Conservation (phyloP, 2,113 vertebrate genomes). For the Lichenostomus cassidix region DNA sequence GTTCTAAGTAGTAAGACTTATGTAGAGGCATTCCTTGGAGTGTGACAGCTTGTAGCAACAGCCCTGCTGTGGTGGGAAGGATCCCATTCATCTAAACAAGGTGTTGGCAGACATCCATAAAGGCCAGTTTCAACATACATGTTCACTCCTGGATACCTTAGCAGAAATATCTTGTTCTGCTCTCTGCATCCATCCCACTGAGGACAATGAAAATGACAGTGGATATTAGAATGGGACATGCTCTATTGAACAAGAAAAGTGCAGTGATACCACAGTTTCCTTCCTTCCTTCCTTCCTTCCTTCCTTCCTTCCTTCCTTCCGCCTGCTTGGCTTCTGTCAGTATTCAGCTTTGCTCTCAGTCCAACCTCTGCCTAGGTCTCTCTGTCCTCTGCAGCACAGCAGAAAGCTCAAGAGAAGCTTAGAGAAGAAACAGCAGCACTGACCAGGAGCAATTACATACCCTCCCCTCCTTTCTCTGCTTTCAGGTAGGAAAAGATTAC, state of each 20-base stretch:
- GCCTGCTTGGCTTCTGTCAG: too few relatives aligned
- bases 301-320: neutral
- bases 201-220: conserved; percentile 3
- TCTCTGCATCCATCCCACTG: neutral
- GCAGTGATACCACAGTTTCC: neutral
- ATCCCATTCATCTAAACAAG: neutral
- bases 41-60: neutral
- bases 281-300: neutral
- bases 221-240: neutral
- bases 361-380: neutral
- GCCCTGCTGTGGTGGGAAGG: neutral
- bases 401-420: neutral
- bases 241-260: neutral
- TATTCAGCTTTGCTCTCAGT: neutral
- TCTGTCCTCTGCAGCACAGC: neutral
- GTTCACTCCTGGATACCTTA: neutral
- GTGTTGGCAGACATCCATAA: neutral
- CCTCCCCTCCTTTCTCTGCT: neutral
- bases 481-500: neutral
- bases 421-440: neutral
- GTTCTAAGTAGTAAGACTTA: neutral
- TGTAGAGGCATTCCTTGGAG: neutral
- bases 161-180: neutral
- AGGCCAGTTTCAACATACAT: neutral
- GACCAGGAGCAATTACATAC: neutral